Evolutionary conservation across 2,888 invertebrate species (phyloP), one percentile per base, ranked within the genome.

Genomic region (Marronus borbonicus): DNA sequence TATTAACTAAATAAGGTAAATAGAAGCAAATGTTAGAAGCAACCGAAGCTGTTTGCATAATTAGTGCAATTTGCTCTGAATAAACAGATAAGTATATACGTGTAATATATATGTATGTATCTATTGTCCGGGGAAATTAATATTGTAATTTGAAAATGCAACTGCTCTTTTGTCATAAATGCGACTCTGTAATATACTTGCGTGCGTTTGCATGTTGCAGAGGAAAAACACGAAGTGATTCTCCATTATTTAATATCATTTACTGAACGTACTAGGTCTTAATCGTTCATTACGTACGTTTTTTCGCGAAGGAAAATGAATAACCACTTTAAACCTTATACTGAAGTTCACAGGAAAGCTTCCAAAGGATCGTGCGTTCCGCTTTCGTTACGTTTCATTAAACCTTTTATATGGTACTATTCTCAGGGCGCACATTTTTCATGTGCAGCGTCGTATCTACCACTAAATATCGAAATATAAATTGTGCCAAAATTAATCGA

Each of bases 401-500:
- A 70, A 70, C 55, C 55, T 70, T 70, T 55, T 70, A 70, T 70
- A 44, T 44, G 36, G 31, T 31, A 55, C 55, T 70, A 52, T 55
- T 52, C 24, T 14, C 31, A 36, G 55, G 70, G 70, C 10, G 55
- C 55, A 8, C 8, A 70, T 70, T 36, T 70, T 70, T 70, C 36
- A 10, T 28, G 36, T 55, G 14, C 1, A 31, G n/a, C 20, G 44
- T 8, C 20, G 44, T 8, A 44, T 44, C 2, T 17, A 36, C 31
- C 55, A 7, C 44, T 44, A 55, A 70, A 70, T 70, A 70, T 52
- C 52, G 70, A 55, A 70, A 36, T 52, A 70, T 58, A 70, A 70
- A 70, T 58, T 44, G 36, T 70, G 70, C 70, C 55, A 70, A 70
- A 70, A 70, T 70, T 70, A 52, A 70, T 70, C 70, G 70, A 55